Evolutionary conservation across 2,797 vertebrate species (phyloP).

Genomic region (Moxostoma hubbsi): DNA sequence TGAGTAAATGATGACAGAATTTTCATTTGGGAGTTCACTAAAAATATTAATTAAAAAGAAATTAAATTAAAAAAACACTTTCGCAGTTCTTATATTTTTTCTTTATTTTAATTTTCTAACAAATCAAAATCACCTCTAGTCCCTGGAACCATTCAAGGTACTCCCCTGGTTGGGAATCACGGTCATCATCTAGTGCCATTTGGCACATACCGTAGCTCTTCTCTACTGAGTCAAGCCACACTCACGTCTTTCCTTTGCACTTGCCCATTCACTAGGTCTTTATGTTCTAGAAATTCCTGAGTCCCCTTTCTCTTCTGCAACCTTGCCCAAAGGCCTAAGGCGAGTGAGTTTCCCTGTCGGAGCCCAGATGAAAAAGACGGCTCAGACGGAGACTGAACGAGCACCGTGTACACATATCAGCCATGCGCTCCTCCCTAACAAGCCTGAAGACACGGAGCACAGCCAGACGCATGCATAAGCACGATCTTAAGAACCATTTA

Average conservation of each 20-base stretch:
- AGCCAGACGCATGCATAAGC: slow-evolving; percentile 60
- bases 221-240: slow-evolving; percentile 1
- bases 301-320: slow-evolving; percentile 18
- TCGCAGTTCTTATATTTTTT: too few species aligned
- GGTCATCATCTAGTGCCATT: neutral
- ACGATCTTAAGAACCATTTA: slow-evolving; percentile 71
- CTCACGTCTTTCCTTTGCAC: slow-evolving; percentile 20
- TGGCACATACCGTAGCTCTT: neutral
- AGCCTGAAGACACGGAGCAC: slow-evolving; percentile 63
- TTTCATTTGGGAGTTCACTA: too few species aligned
- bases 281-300: slow-evolving; percentile 7
- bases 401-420: slow-evolving; percentile 53
- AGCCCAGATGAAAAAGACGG: slow-evolving; percentile 50
- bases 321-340: slow-evolving; percentile 23
- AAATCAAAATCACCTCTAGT: too few species aligned
- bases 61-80: too few species aligned
- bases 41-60: too few species aligned
- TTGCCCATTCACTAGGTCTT: slow-evolving; percentile 15
- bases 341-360: slow-evolving; percentile 33
- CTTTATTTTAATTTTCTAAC: too few species aligned
- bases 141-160: too few species aligned
- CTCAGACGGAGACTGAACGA: slow-evolving; percentile 43
- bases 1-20: too few species aligned
- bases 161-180: too few species aligned
- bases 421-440: slow-evolving; percentile 62